A percentile compares a stretch with the other conserved stretches of the same genome.
Evolutionary conservation across 2,797 vertebrate species (phyloP).

Genomic region (Morelia viridis): DNA sequence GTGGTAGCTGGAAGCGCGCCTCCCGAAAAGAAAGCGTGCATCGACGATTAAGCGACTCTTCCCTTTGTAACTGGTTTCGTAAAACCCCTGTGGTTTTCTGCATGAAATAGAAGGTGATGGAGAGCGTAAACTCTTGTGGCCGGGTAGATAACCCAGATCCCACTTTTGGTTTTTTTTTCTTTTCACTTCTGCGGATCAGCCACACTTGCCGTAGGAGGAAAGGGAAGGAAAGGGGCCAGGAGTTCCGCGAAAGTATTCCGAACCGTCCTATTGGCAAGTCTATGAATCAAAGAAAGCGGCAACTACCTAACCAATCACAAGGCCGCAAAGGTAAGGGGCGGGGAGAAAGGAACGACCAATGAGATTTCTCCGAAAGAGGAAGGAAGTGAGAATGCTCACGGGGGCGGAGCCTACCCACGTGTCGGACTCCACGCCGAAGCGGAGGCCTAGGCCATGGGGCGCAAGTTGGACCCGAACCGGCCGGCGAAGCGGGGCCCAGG

Average conservation of each 20-base stretch:
- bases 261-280: not conserved
- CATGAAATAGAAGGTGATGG: not conserved
- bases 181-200: not conserved
- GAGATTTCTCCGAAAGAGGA: not conserved
- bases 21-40: not conserved
- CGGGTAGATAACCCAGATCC: not conserved
- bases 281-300: not conserved
- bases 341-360: not conserved
- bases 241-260: too few relatives aligned
- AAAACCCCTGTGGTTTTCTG: not conserved
- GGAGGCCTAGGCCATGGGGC: constrained; percentile 80
- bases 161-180: too few relatives aligned
- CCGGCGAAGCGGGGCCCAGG: constrained; percentile 89
- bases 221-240: not conserved
- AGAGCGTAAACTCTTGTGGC: not conserved
- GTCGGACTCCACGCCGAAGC: not conserved
- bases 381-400: not conserved
- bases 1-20: not conserved
- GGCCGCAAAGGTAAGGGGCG: not conserved
- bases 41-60: not conserved
- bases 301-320: not conserved
- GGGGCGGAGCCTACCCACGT: not conserved
- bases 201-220: not conserved
- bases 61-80: not conserved
- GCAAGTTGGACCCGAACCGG: constrained; percentile 86